phyloP scores from a whole-genome alignment of 2,888 invertebrate genomes.

The Drosophila buzzatii region DNA sequence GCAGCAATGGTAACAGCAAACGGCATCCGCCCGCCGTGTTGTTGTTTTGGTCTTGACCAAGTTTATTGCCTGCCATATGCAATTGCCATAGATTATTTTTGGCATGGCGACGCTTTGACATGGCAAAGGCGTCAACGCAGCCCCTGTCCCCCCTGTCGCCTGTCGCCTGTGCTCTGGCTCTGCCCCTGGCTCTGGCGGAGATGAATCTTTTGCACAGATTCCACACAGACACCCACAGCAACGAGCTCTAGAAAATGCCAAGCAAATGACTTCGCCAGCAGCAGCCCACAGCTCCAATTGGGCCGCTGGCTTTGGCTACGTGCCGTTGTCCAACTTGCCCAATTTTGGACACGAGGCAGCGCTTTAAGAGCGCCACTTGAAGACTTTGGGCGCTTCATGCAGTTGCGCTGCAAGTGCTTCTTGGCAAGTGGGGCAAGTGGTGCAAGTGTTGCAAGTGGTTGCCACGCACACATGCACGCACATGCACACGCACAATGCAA shows the following conservation, averaged over 20 bases:
- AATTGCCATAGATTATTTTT: constrained; percentile 79
- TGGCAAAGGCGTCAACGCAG: constrained; percentile 61
- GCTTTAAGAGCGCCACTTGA: constrained; percentile 51
- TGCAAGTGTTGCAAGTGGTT: constrained; percentile 39
- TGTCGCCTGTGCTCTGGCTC: neutral
- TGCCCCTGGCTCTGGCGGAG: neutral
- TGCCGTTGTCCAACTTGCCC: constrained; percentile 69
- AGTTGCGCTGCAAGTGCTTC: constrained; percentile 41
- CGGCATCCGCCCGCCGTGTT: constrained; percentile 8
- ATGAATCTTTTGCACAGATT: constrained; percentile 51
- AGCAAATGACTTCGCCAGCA: constrained; percentile 29
- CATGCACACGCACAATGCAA: constrained; percentile 12
- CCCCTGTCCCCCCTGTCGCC: neutral
- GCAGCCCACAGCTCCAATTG: constrained; percentile 7
- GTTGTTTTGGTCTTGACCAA: constrained; percentile 73
- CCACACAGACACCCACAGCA: constrained; percentile 50
- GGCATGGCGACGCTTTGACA: constrained; percentile 34
- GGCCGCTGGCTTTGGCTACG: constrained; percentile 49
- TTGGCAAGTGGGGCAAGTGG: constrained; percentile 31
- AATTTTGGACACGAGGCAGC: constrained; percentile 63
- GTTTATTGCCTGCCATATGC: constrained; percentile 82
- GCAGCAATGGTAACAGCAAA: constrained; percentile 7
- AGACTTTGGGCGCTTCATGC: constrained; percentile 31
- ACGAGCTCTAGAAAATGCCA: constrained; percentile 4
- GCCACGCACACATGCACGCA: constrained; percentile 1